A percentile compares a stretch with the other conserved stretches of the same genome.
Evolutionary conservation across 1,140 invertebrate species (phyloP).

Genomic region (Dufourea novaeangliae): DNA sequence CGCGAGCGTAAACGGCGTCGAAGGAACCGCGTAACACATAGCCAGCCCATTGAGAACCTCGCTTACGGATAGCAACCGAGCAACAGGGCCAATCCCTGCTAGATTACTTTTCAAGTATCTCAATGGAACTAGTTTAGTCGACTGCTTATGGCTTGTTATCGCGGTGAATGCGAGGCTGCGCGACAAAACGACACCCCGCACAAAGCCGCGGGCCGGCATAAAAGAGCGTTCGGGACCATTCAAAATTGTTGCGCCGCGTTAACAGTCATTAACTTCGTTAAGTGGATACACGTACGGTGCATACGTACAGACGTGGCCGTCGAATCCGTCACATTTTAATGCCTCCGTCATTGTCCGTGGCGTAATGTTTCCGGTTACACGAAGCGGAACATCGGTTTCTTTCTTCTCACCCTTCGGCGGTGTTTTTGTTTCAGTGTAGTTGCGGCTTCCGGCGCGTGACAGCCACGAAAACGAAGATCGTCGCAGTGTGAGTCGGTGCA

Average conservation of each 20-base stretch:
- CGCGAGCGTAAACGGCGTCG: too few species aligned
- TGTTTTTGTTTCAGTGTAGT: conserved; percentile 59
- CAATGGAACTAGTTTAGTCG: conserved; percentile 62
- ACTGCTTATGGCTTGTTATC: conserved; percentile 58
- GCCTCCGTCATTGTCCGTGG: not conserved
- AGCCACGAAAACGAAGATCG: conserved; percentile 37
- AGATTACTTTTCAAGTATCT: conserved; percentile 64
- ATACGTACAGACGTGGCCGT: not conserved
- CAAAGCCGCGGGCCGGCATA: conserved; percentile 37
- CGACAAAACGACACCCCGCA: conserved; percentile 48
- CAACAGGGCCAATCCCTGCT: conserved; percentile 55
- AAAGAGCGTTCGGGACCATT: conserved; percentile 47
- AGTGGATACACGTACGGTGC: conserved; percentile 24
- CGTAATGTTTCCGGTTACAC: conserved; percentile 3
- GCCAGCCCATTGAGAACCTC: conserved; percentile 6
- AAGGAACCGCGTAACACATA: not conserved
- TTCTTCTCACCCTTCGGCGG: not conserved
- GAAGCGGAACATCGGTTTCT: not conserved
- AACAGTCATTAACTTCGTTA: conserved; percentile 43
- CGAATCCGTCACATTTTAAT: conserved; percentile 1
- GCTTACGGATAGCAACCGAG: conserved; percentile 29
- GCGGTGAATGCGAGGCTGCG: conserved; percentile 52
- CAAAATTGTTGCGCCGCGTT: conserved; percentile 21
- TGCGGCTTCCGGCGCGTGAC: conserved; percentile 8
- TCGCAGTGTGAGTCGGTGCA: conserved; percentile 53